Base-by-base conservation (phyloP, 2,888 invertebrate species). In the Blera fallax region DNA sequence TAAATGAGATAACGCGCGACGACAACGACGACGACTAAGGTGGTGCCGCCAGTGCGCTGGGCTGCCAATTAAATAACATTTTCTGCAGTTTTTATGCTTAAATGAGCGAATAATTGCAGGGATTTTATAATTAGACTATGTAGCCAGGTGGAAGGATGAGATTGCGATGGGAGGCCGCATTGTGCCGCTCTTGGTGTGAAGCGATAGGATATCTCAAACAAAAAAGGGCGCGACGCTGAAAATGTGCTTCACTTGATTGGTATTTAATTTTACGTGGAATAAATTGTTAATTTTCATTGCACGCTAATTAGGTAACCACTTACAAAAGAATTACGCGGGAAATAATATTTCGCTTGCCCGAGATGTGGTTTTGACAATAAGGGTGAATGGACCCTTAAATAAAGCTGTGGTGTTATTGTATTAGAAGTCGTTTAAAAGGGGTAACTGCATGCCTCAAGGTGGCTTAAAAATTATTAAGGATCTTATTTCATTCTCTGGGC, bases 61-160 rank as follows among this genome's bases (percentile, higher is more conserved):
- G 70, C 74, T 72, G 76, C 80, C 85, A 85, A 85, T 85, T 85
- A 85, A 85, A 85, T 85, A 85, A 80, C 85, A 85, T 85, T 85
- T 85, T 85, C 85, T 81, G 76, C 85, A 85, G 85, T 85, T 85
- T 85, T 85, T 85, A 65, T 85, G 85, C 85, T 85, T 85, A 85
- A 85, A 85, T 85, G 81, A 81, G 85, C 85, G 85, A 85, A 85
- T 85, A 85, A 85, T 85, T 85, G 85, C 72, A 77, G 72, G 80
- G 85, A 85, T 85, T 85, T 85, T 85, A 80, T 85, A 85, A 85
- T 85, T 85, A 85, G 85, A 85, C 81, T 56, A 70, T 27, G 76
- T 77, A 77, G 67, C 72, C 76, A 54, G 72, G 65, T 81, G 72
- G 70, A 76, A 70, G 69, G 50, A 64, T 52, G 60, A 67, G 67